These are phyloP conservation scores for Steinernema carpocapsae DNA, from an alignment of 2,888 invertebrate genomes.

Conservation along the genomic window DNA sequence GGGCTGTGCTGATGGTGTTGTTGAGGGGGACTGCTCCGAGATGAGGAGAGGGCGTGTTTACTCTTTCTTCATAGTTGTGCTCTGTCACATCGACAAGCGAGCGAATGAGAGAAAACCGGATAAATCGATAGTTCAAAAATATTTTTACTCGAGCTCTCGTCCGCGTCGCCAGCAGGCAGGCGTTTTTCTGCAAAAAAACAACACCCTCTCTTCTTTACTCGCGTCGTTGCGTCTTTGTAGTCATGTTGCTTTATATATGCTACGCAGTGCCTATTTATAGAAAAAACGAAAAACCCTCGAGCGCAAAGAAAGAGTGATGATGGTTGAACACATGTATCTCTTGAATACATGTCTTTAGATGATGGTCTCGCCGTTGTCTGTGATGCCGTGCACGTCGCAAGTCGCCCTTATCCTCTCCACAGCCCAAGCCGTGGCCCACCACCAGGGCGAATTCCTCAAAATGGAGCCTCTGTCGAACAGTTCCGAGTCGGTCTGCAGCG, in stretches of 20 bases:
- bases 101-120: constrained; percentile 32
- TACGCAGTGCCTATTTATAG: constrained; percentile 4
- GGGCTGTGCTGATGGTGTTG: constrained; percentile 25
- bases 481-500: constrained; percentile 12
- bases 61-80: constrained; percentile 30
- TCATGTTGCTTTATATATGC: constrained; percentile 9
- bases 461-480: constrained; percentile 11
- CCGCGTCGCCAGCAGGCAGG: constrained; percentile 21
- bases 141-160: constrained; percentile 29
- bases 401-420: constrained; percentile 15
- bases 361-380: constrained; percentile 27
- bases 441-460: not conserved
- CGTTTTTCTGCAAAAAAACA: constrained; percentile 32
- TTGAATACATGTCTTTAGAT: constrained; percentile 20
- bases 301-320: constrained; percentile 20
- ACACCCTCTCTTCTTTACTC: constrained; percentile 16
- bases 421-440: constrained; percentile 13
- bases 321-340: not conserved
- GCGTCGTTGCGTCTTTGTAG: constrained; percentile 23
- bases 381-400: constrained; percentile 19
- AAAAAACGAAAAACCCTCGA: no score
- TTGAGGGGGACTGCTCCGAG: constrained; percentile 25
- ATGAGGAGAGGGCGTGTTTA: constrained; percentile 32
- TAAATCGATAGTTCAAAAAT: constrained; percentile 32
- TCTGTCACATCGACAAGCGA: constrained; percentile 31